phyloP scores from a whole-genome alignment of 2,113 vertebrate genomes.

The Antigone vipio region DNA sequence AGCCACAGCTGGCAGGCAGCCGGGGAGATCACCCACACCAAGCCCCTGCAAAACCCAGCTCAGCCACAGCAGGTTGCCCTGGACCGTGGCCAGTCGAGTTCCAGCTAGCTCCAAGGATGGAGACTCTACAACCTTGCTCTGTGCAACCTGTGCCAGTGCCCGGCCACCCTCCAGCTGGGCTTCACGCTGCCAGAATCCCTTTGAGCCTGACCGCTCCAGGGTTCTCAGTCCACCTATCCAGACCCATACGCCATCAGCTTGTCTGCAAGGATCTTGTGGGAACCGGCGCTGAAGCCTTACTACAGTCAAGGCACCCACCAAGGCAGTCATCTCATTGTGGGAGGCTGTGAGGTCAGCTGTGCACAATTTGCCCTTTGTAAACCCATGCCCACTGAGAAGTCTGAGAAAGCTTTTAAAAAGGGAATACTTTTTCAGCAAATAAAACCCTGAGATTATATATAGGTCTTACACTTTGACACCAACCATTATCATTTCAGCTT shows the following conservation, averaged over 20 bases:
- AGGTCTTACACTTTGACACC: not conserved
- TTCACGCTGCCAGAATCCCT: not conserved
- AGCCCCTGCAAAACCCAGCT: not conserved
- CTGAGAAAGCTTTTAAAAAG: not conserved
- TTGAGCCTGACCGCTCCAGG: accelerated
- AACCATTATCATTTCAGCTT: not conserved
- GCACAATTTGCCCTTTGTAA: not conserved
- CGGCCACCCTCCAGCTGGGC: not conserved
- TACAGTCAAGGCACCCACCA: not conserved
- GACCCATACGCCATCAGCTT: not conserved
- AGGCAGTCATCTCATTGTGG: not conserved
- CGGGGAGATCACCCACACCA: not conserved
- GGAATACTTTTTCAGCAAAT: not conserved
- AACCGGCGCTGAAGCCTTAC: accelerated
- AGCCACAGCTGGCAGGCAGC: not conserved
- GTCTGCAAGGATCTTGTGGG: too few species aligned
- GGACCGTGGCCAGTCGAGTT: accelerated
- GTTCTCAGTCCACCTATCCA: not conserved
- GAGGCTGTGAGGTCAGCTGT: not conserved
- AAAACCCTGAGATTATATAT: too few species aligned
- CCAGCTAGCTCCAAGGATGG: not conserved
- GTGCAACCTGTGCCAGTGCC: not conserved
- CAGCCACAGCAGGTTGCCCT: not conserved
- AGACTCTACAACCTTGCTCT: not conserved
- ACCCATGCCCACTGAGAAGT: not conserved